A percentile compares a stretch with the other conserved stretches of the same genome.
These are phyloP conservation scores for Hoplias malabaricus DNA, from an alignment of 2,113 vertebrate genomes.

Conservation along the genomic window DNA sequence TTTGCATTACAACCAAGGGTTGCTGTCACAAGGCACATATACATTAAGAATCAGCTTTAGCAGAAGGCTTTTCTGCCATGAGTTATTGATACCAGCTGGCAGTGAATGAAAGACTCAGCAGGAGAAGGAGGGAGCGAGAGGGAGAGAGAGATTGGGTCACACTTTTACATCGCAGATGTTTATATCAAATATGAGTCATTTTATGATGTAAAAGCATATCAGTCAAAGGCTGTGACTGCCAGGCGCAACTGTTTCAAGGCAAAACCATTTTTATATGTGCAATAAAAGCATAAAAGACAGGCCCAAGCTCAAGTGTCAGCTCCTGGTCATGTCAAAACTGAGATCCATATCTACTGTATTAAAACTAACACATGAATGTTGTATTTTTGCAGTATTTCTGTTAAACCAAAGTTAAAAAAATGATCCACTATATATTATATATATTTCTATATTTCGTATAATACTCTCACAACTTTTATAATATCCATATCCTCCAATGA, in stretches of 20 bases:
- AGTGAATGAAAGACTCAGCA: constrained; percentile 55
- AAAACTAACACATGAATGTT: neutral
- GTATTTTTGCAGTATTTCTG: too few relatives aligned
- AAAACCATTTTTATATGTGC: constrained; percentile 51
- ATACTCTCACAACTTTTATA: too few relatives aligned
- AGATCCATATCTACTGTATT: neutral
- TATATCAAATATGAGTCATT: constrained; percentile 72
- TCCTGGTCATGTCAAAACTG: constrained; percentile 41
- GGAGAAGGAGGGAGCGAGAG: neutral
- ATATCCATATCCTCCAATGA: too few relatives aligned
- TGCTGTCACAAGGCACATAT: constrained; percentile 37
- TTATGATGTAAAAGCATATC: constrained; percentile 65
- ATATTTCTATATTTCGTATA: too few relatives aligned
- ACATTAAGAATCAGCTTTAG: constrained; percentile 44
- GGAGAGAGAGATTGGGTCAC: constrained; percentile 58
- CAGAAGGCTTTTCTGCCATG: constrained; percentile 47
- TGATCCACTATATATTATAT: too few relatives aligned
- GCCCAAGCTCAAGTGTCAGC: constrained; percentile 30
- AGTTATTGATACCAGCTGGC: constrained; percentile 70
- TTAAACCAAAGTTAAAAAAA: too few relatives aligned
- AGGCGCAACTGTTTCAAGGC: constrained; percentile 65
- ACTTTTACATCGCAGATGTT: constrained; percentile 75
- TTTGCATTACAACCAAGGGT: constrained; percentile 36
- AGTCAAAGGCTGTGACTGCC: constrained; percentile 63
- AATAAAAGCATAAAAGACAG: constrained; percentile 40